Evolutionary conservation across 2,797 vertebrate species (phyloP).

Genomic region (Geotrypetes seraphini): DNA sequence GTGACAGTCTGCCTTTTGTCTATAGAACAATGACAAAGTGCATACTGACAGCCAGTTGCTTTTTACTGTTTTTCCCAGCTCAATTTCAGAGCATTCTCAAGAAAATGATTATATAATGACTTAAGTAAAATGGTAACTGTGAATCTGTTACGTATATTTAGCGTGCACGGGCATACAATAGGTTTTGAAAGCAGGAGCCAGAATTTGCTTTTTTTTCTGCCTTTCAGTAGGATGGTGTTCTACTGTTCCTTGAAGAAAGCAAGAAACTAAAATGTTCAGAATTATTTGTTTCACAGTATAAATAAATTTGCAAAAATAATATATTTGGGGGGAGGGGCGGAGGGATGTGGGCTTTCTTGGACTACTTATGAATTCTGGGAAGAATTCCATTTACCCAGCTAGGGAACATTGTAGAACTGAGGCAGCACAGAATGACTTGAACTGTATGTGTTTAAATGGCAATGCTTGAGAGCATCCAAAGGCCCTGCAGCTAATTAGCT

Average conservation of each 20-base stretch:
- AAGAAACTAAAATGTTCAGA: slow-evolving; percentile 2
- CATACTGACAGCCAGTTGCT: slow-evolving; percentile 38
- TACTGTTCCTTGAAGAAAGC: not conserved
- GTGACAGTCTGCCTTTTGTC: slow-evolving; percentile 61
- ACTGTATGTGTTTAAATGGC: not conserved
- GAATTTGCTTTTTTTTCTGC: not conserved
- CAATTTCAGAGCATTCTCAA: slow-evolving; percentile 32
- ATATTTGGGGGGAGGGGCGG: not conserved
- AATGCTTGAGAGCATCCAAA: slow-evolving; percentile 3
- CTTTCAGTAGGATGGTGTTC: not conserved
- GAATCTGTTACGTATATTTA: slow-evolving; percentile 28
- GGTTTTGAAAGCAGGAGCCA: slow-evolving; percentile 3
- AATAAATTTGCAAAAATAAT: slow-evolving; percentile 2
- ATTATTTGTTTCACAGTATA: slow-evolving; percentile 3
- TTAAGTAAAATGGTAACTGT: slow-evolving; percentile 27
- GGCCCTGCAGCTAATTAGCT: slow-evolving; percentile 3
- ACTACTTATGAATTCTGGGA: slow-evolving; percentile 13
- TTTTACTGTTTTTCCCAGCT: slow-evolving; percentile 24
- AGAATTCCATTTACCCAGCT: not conserved
- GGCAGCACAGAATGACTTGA: not conserved
- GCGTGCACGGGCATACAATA: slow-evolving; percentile 4
- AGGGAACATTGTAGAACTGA: not conserved
- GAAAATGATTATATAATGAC: slow-evolving; percentile 30
- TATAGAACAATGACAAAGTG: slow-evolving; percentile 49
- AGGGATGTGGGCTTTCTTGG: not conserved